Evolutionary conservation across 1,140 invertebrate species (phyloP).

Genomic region (Aphaenogaster ashmeadi): DNA sequence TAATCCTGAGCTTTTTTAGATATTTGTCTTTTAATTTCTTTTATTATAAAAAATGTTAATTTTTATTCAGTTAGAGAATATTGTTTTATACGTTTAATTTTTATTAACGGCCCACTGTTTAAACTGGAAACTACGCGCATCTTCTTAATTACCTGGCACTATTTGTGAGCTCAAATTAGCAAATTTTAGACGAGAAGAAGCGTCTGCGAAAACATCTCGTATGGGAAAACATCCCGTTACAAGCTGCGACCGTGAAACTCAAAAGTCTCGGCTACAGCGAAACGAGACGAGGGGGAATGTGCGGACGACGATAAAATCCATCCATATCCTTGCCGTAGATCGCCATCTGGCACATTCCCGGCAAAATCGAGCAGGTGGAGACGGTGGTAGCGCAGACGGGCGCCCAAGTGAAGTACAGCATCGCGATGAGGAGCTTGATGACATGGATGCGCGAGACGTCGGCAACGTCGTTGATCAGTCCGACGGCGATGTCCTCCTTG

Average conservation of each 20-base stretch:
- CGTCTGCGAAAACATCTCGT: background rate
- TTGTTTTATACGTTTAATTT: background rate
- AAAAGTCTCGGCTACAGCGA: constrained; percentile 5
- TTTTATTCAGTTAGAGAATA: background rate
- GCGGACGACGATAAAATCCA: constrained; percentile 25
- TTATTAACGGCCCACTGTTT: background rate
- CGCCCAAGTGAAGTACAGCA: constrained; percentile 89
- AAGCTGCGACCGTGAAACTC: constrained; percentile 30
- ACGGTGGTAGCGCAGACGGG: constrained; percentile 89
- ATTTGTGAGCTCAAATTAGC: background rate
- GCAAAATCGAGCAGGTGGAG: constrained; percentile 90
- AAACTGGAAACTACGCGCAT: background rate
- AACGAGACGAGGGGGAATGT: background rate
- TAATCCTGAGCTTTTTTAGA: no score
- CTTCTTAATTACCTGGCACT: background rate
- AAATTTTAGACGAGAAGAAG: constrained; percentile 7
- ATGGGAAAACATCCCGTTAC: constrained; percentile 3
- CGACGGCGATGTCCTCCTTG: constrained; percentile 89
- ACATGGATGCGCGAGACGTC: constrained; percentile 90
- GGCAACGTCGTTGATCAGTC: constrained; percentile 87
- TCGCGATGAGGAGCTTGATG: constrained; percentile 89
- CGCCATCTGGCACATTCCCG: constrained; percentile 91
- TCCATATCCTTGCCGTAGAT: constrained; percentile 83
- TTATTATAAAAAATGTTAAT: background rate
- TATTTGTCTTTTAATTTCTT: background rate